A percentile compares a stretch with the other conserved stretches of the same genome.
Conservation (phyloP, 2,888 invertebrate species). For the Eristalis pertinax region DNA sequence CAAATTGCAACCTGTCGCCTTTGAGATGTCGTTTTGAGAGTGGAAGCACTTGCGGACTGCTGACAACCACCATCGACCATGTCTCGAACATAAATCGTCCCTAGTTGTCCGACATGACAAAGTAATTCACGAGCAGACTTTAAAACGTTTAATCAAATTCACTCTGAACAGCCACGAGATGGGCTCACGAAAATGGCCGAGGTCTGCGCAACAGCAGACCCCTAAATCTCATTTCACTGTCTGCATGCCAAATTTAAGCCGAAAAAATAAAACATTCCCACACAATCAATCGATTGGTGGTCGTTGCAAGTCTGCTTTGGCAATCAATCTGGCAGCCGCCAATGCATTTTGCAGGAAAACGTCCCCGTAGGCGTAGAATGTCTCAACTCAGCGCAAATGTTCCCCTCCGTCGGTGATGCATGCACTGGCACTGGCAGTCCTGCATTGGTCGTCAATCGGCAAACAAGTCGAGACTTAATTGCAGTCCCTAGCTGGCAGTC, state of each 20-base stretch:
- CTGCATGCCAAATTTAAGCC: constrained; percentile 50
- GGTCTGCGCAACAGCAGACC: not conserved
- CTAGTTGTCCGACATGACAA: too few relatives aligned
- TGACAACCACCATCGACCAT: too few relatives aligned
- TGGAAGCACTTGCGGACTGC: too few relatives aligned
- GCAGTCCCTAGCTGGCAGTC: constrained; percentile 49
- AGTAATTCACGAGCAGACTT: too few relatives aligned
- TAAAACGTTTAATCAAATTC: too few relatives aligned
- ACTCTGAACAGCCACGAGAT: too few relatives aligned
- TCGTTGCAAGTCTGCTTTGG: constrained; percentile 28
- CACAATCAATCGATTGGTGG: constrained; percentile 60
- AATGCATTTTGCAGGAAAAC: constrained; percentile 62
- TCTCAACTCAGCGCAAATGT: constrained; percentile 66
- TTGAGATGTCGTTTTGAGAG: too few relatives aligned
- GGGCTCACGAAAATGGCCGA: not conserved
- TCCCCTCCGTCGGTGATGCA: constrained; percentile 35
- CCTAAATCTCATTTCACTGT: constrained; percentile 11
- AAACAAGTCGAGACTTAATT: constrained; percentile 61
- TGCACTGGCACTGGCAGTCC: constrained; percentile 3
- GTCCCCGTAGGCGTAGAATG: constrained; percentile 68
- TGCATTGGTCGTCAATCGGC: constrained; percentile 27
- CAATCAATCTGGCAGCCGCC: constrained; percentile 65
- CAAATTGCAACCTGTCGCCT: too few relatives aligned
- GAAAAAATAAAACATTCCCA: constrained; percentile 39
- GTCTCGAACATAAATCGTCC: too few relatives aligned